Evolutionary conservation across 2,888 invertebrate species (phyloP), one percentile per base, ranked within the genome.

Genomic region (Arge pagana): DNA sequence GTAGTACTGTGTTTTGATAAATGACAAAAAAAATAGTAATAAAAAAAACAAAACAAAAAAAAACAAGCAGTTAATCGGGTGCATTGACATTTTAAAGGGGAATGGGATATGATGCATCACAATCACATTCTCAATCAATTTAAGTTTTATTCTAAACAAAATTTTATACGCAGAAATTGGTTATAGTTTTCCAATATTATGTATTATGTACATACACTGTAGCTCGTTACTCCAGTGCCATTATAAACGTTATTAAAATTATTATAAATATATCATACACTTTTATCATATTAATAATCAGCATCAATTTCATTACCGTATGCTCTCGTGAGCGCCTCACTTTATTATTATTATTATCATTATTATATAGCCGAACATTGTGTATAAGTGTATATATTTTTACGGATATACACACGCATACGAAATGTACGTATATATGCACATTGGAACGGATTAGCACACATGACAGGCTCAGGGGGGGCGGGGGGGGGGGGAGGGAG

Each of bases 81-180:
- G 59, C 57, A 53, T 41, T 53, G 59, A 58, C 59, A 40, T 53
- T 49, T 43, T 54, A 40, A 48, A 48, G 49, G 55, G 50, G 42
- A 57, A 45, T 54, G 59, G 58, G 59, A 35, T 56, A 60, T 62
- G 63, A 65, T 60, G 62, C 63, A 70, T 67, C 59, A 62, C 62
- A 67, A 58, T 62, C 50, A 43, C 39, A 54, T 56, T 70, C 65
- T 74, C 73, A 66, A 66, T 73, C 69, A 74, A 72, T 74, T 74
- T 70, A 72, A 70, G 70, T 71, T 76, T 76, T 76, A 76, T 76
- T 76, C 76, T 75, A 76, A 72, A 74, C 71, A 74, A 74, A 74
- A 64, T 67, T 59, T 74, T 71, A 74, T 67, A 73, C 67, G 72
- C 59, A 73, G 68, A 68, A 67, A 61, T 68, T 65, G 66, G 64